phyloP scores from a whole-genome alignment of 2,797 vertebrate genomes.

The Agapornis canus region DNA sequence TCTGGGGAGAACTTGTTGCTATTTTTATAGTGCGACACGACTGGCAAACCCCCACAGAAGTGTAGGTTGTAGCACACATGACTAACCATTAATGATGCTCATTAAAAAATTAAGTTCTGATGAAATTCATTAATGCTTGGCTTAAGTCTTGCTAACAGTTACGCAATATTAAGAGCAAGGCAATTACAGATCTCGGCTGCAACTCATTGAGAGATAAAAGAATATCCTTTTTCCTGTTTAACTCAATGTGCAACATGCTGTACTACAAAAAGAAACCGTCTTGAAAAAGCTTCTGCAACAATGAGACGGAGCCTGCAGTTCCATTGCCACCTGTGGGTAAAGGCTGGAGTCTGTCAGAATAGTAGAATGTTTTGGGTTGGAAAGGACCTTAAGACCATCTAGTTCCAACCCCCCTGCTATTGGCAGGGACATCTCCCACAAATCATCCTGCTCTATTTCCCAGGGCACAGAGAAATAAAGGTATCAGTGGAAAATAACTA shows the following conservation, averaged over 20 bases:
- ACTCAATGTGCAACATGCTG: background rate
- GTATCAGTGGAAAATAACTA: background rate
- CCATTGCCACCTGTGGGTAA: constrained; percentile 57
- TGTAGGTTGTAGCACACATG: constrained; percentile 52
- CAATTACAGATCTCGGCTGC: constrained; percentile 74
- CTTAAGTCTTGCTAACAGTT: constrained; percentile 72
- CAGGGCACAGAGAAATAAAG: background rate
- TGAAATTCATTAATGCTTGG: constrained; percentile 78
- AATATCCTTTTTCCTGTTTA: constrained; percentile 46
- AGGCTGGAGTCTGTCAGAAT: background rate
- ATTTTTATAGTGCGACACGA: constrained; percentile 33
- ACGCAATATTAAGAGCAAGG: constrained; percentile 73
- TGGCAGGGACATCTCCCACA: background rate
- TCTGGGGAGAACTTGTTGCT: constrained; percentile 18
- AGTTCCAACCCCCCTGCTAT: background rate
- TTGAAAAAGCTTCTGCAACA: constrained; percentile 1
- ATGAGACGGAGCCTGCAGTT: background rate
- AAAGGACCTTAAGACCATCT: background rate
- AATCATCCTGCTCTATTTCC: background rate
- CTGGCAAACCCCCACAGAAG: constrained; percentile 52
- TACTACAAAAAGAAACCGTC: background rate
- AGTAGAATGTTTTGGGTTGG: background rate
- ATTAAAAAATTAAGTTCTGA: constrained; percentile 75
- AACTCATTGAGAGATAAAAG: constrained; percentile 62
- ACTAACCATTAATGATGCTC: constrained; percentile 75